phyloP scores from a whole-genome alignment of 1,140 invertebrate species.

The Sitophilus oryzae region DNA sequence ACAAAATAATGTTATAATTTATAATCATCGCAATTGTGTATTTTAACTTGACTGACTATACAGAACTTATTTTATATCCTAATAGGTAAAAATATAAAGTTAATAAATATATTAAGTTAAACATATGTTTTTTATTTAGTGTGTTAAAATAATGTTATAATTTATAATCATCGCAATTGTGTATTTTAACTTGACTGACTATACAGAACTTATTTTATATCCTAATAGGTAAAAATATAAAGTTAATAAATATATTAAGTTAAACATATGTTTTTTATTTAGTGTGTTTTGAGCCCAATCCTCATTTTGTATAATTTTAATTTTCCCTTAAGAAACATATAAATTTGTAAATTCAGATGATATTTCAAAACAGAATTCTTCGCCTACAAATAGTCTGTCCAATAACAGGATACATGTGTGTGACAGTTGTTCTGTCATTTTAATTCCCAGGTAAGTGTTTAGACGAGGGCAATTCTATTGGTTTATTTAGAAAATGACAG shows the following conservation, averaged over 20 bases:
- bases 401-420: too few relatives aligned
- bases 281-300: too few relatives aligned
- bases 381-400: conserved; percentile 86
- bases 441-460: too few relatives aligned
- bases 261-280: not conserved
- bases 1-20: too few relatives aligned
- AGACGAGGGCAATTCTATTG: too few relatives aligned
- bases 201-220: not conserved
- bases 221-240: not conserved
- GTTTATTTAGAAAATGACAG: too few relatives aligned
- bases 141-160: too few relatives aligned
- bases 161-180: not conserved
- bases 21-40: not conserved
- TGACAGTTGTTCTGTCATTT: too few relatives aligned
- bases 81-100: not conserved
- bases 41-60: not conserved
- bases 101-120: not conserved
- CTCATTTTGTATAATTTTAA: conserved; percentile 43
- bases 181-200: not conserved
- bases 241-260: not conserved
- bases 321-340: conserved; percentile 90
- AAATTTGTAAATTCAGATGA: conserved; percentile 85
- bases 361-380: conserved; percentile 91
- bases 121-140: not conserved
- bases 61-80: not conserved